Conservation (phyloP, 2,797 vertebrate genomes). For the Lepilemur septentrionalis region DNA sequence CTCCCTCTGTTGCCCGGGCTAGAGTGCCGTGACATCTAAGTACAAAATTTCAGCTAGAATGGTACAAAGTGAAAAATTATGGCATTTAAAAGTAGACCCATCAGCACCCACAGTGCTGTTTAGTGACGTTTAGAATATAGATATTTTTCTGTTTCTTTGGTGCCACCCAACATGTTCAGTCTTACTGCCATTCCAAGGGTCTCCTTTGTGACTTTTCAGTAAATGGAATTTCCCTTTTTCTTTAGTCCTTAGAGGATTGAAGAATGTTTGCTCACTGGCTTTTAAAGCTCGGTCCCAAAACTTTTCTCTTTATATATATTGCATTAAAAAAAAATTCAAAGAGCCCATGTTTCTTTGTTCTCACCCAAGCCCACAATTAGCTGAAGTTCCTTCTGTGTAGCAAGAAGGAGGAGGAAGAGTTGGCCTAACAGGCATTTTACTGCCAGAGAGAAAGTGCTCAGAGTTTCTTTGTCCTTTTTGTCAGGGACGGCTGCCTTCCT, state of each 20-base stretch:
- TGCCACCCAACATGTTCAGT: background rate
- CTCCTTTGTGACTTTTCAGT: slow-evolving; percentile 28
- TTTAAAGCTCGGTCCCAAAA: slow-evolving; percentile 48
- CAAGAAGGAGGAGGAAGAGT: background rate
- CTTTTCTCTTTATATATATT: slow-evolving; percentile 53
- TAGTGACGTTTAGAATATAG: background rate
- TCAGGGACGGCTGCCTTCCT: slow-evolving; percentile 84
- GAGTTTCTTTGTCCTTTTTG: slow-evolving; percentile 78
- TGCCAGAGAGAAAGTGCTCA: slow-evolving; percentile 53
- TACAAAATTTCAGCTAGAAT: background rate
- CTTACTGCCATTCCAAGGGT: background rate
- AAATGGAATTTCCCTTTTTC: slow-evolving; percentile 56
- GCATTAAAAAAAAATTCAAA: slow-evolving; percentile 41
- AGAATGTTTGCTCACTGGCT: slow-evolving; percentile 60
- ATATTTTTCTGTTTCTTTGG: background rate
- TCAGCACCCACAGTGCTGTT: background rate
- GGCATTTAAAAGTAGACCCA: background rate
- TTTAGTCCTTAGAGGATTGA: slow-evolving; percentile 8
- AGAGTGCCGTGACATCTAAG: background rate
- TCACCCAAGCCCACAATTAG: slow-evolving; percentile 60
- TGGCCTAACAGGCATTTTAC: slow-evolving; percentile 64
- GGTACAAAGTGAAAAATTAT: background rate
- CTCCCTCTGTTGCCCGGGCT: too few relatives aligned
- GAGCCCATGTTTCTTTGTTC: slow-evolving; percentile 78
- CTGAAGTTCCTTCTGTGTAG: slow-evolving; percentile 35